Conservation (phyloP, 2,888 invertebrate species). For the Drosophila koepferae region DNA sequence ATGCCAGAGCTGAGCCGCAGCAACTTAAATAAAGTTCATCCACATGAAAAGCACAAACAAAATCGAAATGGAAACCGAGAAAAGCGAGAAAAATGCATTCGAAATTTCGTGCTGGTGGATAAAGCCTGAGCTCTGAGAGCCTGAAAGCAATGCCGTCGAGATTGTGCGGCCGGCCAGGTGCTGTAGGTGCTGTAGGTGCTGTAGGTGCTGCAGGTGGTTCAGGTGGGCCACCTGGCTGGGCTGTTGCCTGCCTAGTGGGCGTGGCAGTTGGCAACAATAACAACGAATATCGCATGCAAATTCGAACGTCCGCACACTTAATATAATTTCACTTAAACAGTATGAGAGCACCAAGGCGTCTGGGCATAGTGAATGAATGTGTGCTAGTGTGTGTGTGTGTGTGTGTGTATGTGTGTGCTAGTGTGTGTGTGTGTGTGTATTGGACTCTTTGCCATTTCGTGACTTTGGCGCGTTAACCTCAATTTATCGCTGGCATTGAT, state of each 20-base stretch:
- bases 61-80: conserved; percentile 18
- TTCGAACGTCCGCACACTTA: conserved; percentile 76
- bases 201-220: conserved; percentile 8
- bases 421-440: conserved; percentile 30
- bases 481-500: conserved; percentile 81
- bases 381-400: conserved; percentile 10
- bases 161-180: conserved; percentile 20
- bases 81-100: conserved; percentile 35
- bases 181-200: too few relatives aligned
- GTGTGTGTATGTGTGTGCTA: conserved; percentile 16
- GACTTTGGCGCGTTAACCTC: conserved; percentile 81
- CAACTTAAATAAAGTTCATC: conserved; percentile 23
- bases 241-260: conserved; percentile 8
- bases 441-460: conserved; percentile 66
- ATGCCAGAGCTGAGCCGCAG: conserved; percentile 15
- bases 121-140: conserved; percentile 11
- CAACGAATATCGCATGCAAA: conserved; percentile 74
- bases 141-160: conserved; percentile 15
- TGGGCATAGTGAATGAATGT: background rate
- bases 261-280: conserved; percentile 42
- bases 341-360: background rate
- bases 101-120: conserved; percentile 17
- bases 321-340: conserved; percentile 79
- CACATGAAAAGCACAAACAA: conserved; percentile 23
- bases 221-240: conserved; percentile 18